These are phyloP conservation scores for Spodoptera frugiperda DNA, from an alignment of 1,140 invertebrate genomes.

Conservation along the genomic window DNA sequence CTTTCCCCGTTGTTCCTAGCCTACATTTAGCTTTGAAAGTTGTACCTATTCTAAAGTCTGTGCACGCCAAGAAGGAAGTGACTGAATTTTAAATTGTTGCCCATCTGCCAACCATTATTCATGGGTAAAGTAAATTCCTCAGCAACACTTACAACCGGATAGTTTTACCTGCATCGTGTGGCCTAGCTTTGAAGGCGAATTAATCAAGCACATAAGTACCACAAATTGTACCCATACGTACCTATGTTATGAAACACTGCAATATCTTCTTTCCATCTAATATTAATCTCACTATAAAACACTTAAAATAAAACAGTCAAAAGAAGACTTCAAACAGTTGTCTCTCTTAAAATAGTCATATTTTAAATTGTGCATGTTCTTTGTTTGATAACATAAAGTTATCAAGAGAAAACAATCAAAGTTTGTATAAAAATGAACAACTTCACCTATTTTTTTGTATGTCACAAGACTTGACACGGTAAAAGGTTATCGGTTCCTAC, in stretches of 20 bases:
- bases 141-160: not conserved
- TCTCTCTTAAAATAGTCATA: no score
- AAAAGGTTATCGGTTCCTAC: slow-evolving; percentile 25
- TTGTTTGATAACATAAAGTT: no score
- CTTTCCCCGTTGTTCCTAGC: not conserved
- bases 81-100: slow-evolving; percentile 32
- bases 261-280: no score
- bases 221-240: no score
- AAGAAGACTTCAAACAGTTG: no score
- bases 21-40: slow-evolving; percentile 25
- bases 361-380: no score
- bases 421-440: not conserved
- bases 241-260: no score
- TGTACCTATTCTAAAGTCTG: slow-evolving; percentile 23
- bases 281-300: no score
- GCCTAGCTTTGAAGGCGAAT: not conserved
- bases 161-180: not conserved
- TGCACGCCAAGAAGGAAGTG: slow-evolving; percentile 26
- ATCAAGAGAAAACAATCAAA: no score
- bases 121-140: slow-evolving; percentile 13
- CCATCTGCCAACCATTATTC: slow-evolving; percentile 19
- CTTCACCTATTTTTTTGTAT: slow-evolving; percentile 12
- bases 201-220: no score
- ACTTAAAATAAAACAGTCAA: no score
- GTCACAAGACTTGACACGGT: not conserved